Conservation (phyloP, 2,888 invertebrate genomes). For the Nymphalis urticae region DNA sequence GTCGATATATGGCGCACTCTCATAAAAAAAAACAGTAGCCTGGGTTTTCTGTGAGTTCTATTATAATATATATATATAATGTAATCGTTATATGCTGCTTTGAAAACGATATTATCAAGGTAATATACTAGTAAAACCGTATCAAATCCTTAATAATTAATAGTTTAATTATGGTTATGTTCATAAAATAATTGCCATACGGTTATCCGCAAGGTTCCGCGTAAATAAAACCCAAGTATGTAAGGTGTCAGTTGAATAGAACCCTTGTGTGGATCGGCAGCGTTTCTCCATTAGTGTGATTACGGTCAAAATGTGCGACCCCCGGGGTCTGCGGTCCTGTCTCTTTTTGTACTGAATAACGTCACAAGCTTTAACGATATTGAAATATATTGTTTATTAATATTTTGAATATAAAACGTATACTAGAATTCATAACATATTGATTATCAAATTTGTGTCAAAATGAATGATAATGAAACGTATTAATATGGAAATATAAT, state of each 20-base stretch:
- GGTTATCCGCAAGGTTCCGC: conserved; percentile 38
- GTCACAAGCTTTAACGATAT: conserved; percentile 8
- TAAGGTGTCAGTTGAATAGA: conserved; percentile 65
- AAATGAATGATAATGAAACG: neutral
- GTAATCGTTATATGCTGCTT: too few species aligned
- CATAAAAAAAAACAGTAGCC: too few species aligned
- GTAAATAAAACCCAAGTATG: conserved; percentile 36
- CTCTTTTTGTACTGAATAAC: conserved; percentile 29
- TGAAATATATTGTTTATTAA: conserved; percentile 2
- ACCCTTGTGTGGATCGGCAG: conserved; percentile 58
- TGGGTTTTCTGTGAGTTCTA: too few species aligned
- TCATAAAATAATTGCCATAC: conserved; percentile 32
- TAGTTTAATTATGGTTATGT: neutral
- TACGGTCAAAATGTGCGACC: conserved; percentile 74
- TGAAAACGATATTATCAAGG: too few species aligned
- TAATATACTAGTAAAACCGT: too few species aligned
- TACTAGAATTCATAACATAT: too few species aligned
- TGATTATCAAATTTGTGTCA: neutral
- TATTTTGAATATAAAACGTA: too few species aligned
- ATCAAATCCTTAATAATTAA: too few species aligned
- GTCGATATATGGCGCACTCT: too few species aligned
- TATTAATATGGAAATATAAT: too few species aligned
- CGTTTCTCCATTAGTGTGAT: conserved; percentile 78
- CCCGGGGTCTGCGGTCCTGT: conserved; percentile 47
- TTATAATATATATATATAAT: too few species aligned